phyloP scores from a whole-genome alignment of 2,888 invertebrate species.

The Coremacera marginata region DNA sequence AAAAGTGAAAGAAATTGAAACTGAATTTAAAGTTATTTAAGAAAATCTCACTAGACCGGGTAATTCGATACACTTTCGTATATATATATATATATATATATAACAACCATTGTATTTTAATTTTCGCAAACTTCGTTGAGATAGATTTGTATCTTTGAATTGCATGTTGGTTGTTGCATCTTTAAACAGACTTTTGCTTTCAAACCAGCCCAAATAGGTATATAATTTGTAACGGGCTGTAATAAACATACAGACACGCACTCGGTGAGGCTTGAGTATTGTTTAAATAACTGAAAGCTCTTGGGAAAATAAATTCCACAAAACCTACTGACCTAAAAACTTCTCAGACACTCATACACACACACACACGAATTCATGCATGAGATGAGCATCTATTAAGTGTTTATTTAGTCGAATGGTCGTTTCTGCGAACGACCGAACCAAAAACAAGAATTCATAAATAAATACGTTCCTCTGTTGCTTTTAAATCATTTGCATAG shows the following conservation, averaged over 20 bases:
- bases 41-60: not conserved
- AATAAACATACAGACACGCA: not conserved
- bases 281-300: constrained; percentile 6
- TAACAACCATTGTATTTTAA: not conserved
- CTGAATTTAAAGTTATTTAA: not conserved
- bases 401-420: not conserved
- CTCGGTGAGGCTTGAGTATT: not conserved
- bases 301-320: not conserved
- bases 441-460: not conserved
- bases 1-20: not conserved
- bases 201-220: not conserved
- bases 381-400: not conserved
- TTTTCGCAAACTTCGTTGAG: not conserved
- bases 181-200: not conserved
- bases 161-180: not conserved
- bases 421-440: not conserved
- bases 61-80: constrained; percentile 9
- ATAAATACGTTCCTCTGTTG: not conserved
- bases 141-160: not conserved
- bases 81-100: not conserved
- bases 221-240: not conserved
- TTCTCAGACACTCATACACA: not conserved
- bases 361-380: not conserved
- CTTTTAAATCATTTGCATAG: constrained; percentile 1
- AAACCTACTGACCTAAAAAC: constrained; percentile 26